A percentile compares a stretch with the other conserved stretches of the same genome.
Evolutionary conservation across 2,113 vertebrate species (phyloP).

Genomic region (Alethe castanea): DNA sequence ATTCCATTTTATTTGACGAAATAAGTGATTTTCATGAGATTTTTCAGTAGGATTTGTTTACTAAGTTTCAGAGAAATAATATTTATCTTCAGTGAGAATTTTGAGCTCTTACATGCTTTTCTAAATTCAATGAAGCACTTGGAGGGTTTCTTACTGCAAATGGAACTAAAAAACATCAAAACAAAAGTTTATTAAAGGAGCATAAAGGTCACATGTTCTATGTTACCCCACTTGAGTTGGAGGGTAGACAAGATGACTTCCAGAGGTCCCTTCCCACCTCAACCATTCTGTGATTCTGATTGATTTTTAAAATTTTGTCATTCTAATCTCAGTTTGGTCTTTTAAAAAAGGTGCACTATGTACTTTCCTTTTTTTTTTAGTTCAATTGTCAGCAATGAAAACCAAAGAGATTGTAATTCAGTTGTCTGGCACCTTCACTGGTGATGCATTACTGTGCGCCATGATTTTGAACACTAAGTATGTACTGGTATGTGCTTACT

Average conservation of each 20-base stretch:
- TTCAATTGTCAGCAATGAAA: background rate
- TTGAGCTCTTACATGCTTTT: background rate
- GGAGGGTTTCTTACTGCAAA: background rate
- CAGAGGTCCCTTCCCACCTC: background rate
- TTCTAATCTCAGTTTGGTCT: background rate
- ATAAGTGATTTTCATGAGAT: background rate
- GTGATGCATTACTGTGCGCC: background rate
- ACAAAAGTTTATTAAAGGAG: background rate
- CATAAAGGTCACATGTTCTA: background rate
- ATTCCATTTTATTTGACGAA: background rate
- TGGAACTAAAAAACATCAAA: background rate
- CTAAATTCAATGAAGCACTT: background rate
- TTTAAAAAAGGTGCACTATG: background rate
- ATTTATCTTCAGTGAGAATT: background rate
- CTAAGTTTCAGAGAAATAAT: background rate
- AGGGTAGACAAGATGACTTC: background rate
- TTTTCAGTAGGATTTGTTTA: background rate
- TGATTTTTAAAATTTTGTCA: background rate
- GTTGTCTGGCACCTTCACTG: background rate
- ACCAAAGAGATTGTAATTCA: background rate
- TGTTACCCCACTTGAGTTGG: rapidly evolving
- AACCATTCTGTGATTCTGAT: background rate
- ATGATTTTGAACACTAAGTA: background rate
- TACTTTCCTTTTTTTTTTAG: background rate
- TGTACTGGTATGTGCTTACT: background rate